Conservation (phyloP, 2,113 vertebrate genomes). For the Psittacara wagleri region DNA sequence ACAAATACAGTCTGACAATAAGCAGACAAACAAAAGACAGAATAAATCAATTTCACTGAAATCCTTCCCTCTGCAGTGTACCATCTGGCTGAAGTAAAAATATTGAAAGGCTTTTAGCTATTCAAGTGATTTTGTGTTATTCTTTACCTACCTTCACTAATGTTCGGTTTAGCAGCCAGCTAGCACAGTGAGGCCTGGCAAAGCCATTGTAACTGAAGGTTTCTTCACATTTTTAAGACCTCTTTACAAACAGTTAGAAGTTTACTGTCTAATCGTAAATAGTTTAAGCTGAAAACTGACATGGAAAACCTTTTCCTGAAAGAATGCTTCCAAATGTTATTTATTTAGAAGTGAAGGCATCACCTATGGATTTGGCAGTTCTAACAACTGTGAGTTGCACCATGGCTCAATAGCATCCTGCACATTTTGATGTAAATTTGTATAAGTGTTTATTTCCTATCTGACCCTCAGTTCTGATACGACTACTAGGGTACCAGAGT, state of each 20-base stretch:
- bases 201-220: neutral
- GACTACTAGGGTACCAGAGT: neutral
- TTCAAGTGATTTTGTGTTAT: neutral
- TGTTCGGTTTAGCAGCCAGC: neutral
- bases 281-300: neutral
- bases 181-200: neutral
- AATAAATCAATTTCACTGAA: neutral
- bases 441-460: neutral
- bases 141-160: neutral
- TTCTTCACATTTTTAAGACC: neutral
- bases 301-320: neutral
- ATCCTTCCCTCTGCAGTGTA: neutral
- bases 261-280: neutral
- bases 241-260: neutral
- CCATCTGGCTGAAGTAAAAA: neutral
- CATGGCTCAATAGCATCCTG: neutral
- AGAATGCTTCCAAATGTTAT: neutral
- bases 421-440: neutral
- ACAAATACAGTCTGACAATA: neutral
- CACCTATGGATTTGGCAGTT: neutral
- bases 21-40: neutral
- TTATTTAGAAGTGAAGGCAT: neutral
- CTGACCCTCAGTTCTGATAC: neutral
- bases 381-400: neutral
- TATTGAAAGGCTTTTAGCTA: neutral